Conservation (phyloP, 53 echinoderm and acorn worm species). For the Antedon mediterranea region DNA sequence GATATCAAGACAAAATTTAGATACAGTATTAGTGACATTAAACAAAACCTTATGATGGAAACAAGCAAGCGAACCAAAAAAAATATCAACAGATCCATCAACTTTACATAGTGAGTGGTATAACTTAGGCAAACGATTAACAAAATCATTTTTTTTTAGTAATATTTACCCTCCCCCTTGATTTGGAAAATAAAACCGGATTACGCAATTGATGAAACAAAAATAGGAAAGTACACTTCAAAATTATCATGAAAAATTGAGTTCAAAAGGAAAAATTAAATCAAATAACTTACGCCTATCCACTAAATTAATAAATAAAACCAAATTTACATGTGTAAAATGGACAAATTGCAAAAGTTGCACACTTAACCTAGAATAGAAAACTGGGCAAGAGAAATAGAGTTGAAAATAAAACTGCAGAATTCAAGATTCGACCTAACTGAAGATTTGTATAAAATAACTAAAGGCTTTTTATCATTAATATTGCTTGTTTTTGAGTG, state of each 20-base stretch:
- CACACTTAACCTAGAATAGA: too few species aligned
- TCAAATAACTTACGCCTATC: background rate
- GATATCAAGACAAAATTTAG: background rate
- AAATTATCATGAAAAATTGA: background rate
- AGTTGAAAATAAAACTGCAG: too few species aligned
- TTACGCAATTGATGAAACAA: background rate
- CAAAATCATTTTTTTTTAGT: too few species aligned
- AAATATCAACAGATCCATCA: background rate
- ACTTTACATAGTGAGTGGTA: background rate
- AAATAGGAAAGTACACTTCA: background rate
- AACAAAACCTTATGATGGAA: background rate
- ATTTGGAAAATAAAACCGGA: background rate
- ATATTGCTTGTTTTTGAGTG: too few species aligned
- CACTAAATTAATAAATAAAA: background rate
- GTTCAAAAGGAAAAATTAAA: background rate
- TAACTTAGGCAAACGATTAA: too few species aligned
- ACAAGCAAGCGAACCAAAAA: background rate
- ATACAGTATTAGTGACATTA: background rate
- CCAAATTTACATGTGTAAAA: background rate
- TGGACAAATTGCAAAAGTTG: too few species aligned
- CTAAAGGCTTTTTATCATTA: too few species aligned
- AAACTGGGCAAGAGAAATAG: too few species aligned
- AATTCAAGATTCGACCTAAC: too few species aligned
- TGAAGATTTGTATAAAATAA: too few species aligned
- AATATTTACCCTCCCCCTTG: too few species aligned